Evolutionary conservation across 2,888 invertebrate species (phyloP), one percentile per base, ranked within the genome.

Genomic region (Drosophila recens): DNA sequence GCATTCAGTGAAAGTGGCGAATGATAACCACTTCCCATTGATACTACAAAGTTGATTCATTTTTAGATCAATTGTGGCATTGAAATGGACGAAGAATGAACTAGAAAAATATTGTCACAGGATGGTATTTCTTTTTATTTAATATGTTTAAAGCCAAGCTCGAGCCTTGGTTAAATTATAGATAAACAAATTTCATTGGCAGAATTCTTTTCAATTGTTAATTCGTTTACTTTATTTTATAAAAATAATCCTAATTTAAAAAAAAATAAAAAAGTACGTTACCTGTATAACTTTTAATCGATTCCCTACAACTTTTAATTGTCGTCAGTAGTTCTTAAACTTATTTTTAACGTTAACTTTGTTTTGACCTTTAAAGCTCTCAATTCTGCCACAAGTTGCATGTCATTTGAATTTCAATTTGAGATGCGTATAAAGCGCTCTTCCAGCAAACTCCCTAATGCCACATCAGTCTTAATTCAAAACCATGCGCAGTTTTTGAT

Each of bases 381-480:
- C 17, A 51, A 51, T 20, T 6, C 20, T 17, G 17, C 1, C 49
- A 17, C 49, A 33, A 33, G 33, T 17, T 33, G n/a, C 36, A 59
- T 23, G 46, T 48, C 58, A 38, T 38, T 58, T 15, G 15, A n/a
- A 48, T 17, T 38, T 23, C 23, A 17, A 56, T 45, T 34, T 23
- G 56, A n/a, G 11, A 36, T 23, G 20, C 56, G 33, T 20, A 43
- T n/a, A 11, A 43, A 43, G 45, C 46, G 71, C 76, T 57, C 38
- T 27, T 30, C 40, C 64, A 40, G 33, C 23, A 76, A 76, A 64
- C 46, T 76, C 74, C 77, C 77, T 58, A 77, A 75, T 72, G 78
- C 75, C 75, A 67, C 78, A 75, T 75, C 75, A 62, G 57, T 54
- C 69, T 75, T 57, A 34, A 45, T 46, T 53, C 46, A 61, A 45